A percentile compares a stretch with the other conserved stretches of the same genome.
phyloP scores from a whole-genome alignment of 2,888 invertebrate species.

The Pelosia muscerda region DNA sequence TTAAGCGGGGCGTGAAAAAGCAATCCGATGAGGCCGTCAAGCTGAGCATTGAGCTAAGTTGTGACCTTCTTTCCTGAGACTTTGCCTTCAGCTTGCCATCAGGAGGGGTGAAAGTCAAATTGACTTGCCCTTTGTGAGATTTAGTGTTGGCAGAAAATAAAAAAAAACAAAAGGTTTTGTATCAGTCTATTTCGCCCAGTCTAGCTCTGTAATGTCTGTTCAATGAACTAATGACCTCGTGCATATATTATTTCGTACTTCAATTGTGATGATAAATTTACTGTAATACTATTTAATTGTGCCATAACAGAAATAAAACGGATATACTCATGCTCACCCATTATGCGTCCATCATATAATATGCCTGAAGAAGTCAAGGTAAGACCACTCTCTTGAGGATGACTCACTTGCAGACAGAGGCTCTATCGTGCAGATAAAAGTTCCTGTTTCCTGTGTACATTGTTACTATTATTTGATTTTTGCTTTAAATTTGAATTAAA shows the following conservation, averaged over 20 bases:
- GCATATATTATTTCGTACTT: background rate
- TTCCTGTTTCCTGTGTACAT: background rate
- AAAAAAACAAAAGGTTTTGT: background rate
- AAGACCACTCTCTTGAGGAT: background rate
- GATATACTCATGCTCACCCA: background rate
- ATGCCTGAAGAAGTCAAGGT: slow-evolving; percentile 4
- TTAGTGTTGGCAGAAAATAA: no score
- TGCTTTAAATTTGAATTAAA: background rate
- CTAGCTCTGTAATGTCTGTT: background rate
- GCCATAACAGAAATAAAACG: background rate
- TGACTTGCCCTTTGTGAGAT: no score
- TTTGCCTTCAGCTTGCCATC: no score
- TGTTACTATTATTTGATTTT: background rate
- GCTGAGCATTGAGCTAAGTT: no score
- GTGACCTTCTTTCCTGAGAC: no score
- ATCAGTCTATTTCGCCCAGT: no score
- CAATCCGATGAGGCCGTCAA: no score
- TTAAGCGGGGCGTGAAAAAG: no score
- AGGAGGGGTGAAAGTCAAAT: no score
- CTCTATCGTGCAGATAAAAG: background rate
- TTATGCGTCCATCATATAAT: background rate
- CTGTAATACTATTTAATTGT: background rate
- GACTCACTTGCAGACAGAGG: background rate
- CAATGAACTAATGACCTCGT: background rate
- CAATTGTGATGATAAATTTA: background rate